Conservation (phyloP, 1,140 invertebrate genomes). For the Drosophila melanica region DNA sequence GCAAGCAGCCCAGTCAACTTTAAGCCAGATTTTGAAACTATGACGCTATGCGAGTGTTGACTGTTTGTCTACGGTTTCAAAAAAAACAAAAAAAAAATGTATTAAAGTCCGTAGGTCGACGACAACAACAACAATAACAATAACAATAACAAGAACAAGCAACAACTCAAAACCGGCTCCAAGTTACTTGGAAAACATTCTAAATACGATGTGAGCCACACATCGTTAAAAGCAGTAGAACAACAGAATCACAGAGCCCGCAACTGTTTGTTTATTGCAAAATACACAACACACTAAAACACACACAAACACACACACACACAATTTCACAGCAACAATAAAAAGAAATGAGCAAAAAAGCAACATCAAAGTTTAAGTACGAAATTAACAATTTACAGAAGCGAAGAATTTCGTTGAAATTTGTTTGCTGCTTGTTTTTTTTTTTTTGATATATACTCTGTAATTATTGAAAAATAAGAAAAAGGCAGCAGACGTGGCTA, state of each 20-base stretch:
- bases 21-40: slow-evolving; percentile 61
- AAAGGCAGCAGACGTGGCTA: too few species aligned
- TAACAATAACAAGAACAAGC: slow-evolving; percentile 26
- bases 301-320: slow-evolving; percentile 29
- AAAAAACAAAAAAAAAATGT: too few species aligned
- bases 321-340: slow-evolving; percentile 21
- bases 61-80: slow-evolving; percentile 65
- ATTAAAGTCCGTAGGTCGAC: slow-evolving; percentile 64
- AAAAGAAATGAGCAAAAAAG: slow-evolving; percentile 13
- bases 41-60: slow-evolving; percentile 69
- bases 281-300: slow-evolving; percentile 31
- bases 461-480: neutral
- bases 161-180: slow-evolving; percentile 57
- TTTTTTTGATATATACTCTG: neutral
- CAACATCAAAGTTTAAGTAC: slow-evolving; percentile 18
- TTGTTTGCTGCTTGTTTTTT: slow-evolving; percentile 1
- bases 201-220: slow-evolving; percentile 43
- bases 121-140: slow-evolving; percentile 34
- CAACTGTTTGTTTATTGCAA: slow-evolving; percentile 77
- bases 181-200: slow-evolving; percentile 73
- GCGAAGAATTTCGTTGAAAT: slow-evolving; percentile 21
- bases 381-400: slow-evolving; percentile 42
- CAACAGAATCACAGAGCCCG: slow-evolving; percentile 55
- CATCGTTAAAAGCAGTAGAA: slow-evolving; percentile 44
- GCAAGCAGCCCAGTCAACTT: slow-evolving; percentile 36